A percentile compares a stretch with the other conserved stretches of the same genome.
phyloP scores from a whole-genome alignment of 2,888 invertebrate species.

The Hemaris fuciformis region DNA sequence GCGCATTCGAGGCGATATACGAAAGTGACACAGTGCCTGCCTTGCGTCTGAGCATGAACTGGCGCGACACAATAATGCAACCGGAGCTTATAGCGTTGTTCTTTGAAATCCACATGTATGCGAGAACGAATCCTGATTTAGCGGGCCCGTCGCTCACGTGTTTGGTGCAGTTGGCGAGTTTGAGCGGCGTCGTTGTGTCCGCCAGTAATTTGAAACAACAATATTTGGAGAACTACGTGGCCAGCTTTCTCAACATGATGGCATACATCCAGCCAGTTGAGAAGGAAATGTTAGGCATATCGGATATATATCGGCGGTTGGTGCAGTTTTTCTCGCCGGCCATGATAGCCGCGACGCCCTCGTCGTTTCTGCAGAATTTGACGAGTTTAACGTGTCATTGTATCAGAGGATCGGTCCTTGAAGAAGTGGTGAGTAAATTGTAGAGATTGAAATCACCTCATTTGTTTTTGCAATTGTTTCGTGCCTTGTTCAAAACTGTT shows the following conservation, averaged over 20 bases:
- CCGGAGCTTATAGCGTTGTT: conserved; percentile 88
- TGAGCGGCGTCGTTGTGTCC: conserved; percentile 66
- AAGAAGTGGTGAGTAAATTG: conserved; percentile 66
- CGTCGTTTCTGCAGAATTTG: conserved; percentile 67
- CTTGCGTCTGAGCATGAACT: conserved; percentile 84
- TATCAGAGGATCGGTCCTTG: conserved; percentile 68
- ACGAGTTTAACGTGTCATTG: conserved; percentile 70
- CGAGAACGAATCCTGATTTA: conserved; percentile 87
- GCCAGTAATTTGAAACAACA: conserved; percentile 63
- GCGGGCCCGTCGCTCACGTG: conserved; percentile 90
- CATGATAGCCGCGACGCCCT: conserved; percentile 66
- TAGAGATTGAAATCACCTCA: no score
- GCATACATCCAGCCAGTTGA: conserved; percentile 67
- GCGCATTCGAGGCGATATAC: conserved; percentile 86
- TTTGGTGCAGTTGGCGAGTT: conserved; percentile 86
- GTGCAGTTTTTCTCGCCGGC: conserved; percentile 70
- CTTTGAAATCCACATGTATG: conserved; percentile 91
- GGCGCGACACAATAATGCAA: conserved; percentile 89
- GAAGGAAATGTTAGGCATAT: conserved; percentile 69
- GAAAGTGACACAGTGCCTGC: conserved; percentile 84
- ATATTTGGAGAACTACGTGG: conserved; percentile 73
- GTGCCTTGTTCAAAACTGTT: no score
- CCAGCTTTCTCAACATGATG: conserved; percentile 70
- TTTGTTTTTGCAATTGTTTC: no score
- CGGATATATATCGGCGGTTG: conserved; percentile 71